Base-by-base conservation (phyloP, 2,888 invertebrate species). In the Heliconius cydno region DNA sequence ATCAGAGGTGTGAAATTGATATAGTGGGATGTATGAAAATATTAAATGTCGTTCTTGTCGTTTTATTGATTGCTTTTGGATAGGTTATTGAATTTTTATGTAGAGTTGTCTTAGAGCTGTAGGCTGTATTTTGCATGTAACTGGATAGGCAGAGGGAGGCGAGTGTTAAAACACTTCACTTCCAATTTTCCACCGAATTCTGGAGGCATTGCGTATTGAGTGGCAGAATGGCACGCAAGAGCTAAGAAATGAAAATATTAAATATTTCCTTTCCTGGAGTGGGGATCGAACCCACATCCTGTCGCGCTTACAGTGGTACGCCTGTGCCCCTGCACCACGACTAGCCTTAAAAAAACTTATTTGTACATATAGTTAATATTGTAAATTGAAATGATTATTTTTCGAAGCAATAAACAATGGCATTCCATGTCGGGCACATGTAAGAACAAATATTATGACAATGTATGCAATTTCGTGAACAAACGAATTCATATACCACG, bases 401-500 rank as follows among this genome's bases (percentile, higher is more conserved):
- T 52, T 19, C 52, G 5, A 19, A 75, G 68, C 65, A 82, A 85
- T 86, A 85, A 86, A 86, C 87, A 87, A 89, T 88, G 88, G 86
- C 87, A 84, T 88, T 86, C 85, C 88, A 88, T 88, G 88, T 88
- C 87, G 86, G 84, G 86, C 86, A 85, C 87, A 88, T 84, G 88
- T 89, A 82, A 82, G 82, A 83, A 86, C 85, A 86, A 86, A 85
- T 85, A 84, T 89, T 90, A 88, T 89, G 87, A 88, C 89, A 91
- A 90, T 90, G 87, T 90, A 92, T 91, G 90, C 92, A 88, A 88
- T 88, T 88, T 91, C 92, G 89, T 92, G 92, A 91, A 90, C 88
- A 87, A 90, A 86, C 88, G 90, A 88, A 92, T 93, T 91, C 91
- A 91, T 93, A 93, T 93, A 91, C 92, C 90, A 90, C 90, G 90